Conservation (phyloP, 1,140 invertebrate species). For the Cydia splendana region DNA sequence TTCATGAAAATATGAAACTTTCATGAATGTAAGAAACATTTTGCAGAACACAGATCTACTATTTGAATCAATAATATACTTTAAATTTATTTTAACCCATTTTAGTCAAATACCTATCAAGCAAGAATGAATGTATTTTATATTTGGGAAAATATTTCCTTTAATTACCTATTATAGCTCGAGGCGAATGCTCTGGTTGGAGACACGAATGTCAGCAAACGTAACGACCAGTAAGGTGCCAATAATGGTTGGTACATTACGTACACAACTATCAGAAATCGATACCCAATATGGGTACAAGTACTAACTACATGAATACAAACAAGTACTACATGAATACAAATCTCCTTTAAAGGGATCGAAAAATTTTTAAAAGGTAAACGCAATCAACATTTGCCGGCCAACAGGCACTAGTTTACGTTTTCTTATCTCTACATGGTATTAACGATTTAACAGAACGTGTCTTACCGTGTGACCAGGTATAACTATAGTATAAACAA, state of each 20-base stretch:
- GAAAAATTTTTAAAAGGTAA: background rate
- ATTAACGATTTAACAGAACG: background rate
- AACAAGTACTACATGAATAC: background rate
- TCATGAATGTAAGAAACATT: no score
- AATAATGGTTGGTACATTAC: slow-evolving; percentile 3
- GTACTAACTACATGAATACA: no score
- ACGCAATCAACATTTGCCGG: background rate
- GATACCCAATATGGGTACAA: background rate
- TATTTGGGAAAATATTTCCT: background rate
- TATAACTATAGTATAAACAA: no score
- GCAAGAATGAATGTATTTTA: no score
- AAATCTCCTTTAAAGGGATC: background rate
- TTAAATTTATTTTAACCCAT: no score
- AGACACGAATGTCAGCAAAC: background rate
- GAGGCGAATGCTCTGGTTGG: background rate
- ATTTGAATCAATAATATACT: no score
- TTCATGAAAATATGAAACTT: no score
- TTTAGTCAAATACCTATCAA: no score
- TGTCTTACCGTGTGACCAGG: no score
- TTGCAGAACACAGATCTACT: no score
- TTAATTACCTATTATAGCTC: background rate
- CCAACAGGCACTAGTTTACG: background rate
- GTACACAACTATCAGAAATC: background rate
- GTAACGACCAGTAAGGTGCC: background rate
- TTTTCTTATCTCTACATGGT: no score